phyloP scores from a whole-genome alignment of 2,888 invertebrate species.

The Leptinotarsa haldemani region DNA sequence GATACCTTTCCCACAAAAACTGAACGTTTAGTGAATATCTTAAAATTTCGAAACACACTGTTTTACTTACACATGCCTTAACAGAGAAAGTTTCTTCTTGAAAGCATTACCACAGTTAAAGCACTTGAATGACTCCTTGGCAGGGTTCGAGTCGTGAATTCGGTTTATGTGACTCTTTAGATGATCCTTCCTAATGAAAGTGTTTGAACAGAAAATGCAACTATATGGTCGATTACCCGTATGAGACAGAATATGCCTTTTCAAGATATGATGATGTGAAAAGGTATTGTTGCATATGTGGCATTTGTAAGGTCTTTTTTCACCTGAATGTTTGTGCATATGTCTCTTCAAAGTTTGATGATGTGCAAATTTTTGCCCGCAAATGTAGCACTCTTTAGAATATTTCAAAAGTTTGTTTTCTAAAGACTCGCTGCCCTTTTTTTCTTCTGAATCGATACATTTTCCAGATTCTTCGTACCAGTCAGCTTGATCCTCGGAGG shows the following conservation, averaged over 20 bases:
- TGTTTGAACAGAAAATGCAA: not conserved
- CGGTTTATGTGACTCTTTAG: not conserved
- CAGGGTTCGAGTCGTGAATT: not conserved
- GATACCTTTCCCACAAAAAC: too few species aligned
- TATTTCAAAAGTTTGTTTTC: too few species aligned
- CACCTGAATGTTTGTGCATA: not conserved
- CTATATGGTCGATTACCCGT: not conserved
- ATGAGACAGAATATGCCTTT: slow-evolving; percentile 1
- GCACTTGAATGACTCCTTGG: not conserved
- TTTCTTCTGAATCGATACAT: too few species aligned
- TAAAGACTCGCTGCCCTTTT: too few species aligned
- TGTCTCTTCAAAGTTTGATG: not conserved
- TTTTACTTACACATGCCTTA: slow-evolving; percentile 1
- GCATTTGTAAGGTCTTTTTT: not conserved
- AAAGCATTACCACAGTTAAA: not conserved
- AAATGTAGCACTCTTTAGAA: not conserved
- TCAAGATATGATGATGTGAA: not conserved
- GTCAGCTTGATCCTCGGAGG: not conserved
- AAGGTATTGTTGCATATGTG: not conserved
- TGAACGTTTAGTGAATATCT: not conserved
- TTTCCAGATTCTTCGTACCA: not conserved
- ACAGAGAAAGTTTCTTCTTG: not conserved
- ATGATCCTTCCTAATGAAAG: not conserved
- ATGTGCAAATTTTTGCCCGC: not conserved
- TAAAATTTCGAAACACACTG: not conserved